phyloP scores from a whole-genome alignment of 2,113 vertebrate genomes.

The Eretmodus cyanostictus region DNA sequence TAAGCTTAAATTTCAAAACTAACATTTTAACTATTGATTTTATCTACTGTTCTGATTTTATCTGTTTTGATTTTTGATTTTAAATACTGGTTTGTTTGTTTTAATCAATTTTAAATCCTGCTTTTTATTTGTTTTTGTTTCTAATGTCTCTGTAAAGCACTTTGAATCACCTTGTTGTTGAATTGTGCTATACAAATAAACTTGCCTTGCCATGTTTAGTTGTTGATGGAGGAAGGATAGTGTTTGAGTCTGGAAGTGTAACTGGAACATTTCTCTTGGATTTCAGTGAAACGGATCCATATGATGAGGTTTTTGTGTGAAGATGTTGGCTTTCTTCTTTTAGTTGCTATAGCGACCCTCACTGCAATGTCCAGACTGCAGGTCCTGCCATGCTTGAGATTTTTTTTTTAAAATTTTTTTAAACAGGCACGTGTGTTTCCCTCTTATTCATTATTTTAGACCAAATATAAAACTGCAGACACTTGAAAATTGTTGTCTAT shows the following conservation, averaged over 20 bases:
- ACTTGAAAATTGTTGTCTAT: not conserved
- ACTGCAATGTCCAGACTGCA: not conserved
- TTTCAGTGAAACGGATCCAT: not conserved
- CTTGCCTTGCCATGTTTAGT: not conserved
- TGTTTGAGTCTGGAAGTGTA: not conserved
- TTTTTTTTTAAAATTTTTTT: not conserved
- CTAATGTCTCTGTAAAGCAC: too few species aligned
- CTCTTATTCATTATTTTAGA: not conserved
- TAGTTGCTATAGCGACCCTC: not conserved
- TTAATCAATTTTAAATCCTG: too few species aligned
- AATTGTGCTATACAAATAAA: accelerated
- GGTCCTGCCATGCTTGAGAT: not conserved
- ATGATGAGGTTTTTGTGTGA: not conserved
- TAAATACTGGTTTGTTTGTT: too few species aligned
- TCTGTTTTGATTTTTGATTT: too few species aligned
- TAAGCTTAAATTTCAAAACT: too few species aligned
- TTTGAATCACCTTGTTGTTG: too few species aligned
- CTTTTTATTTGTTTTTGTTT: too few species aligned
- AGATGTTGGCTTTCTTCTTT: not conserved
- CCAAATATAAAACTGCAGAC: not conserved
- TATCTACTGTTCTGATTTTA: too few species aligned
- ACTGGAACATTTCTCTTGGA: not conserved
- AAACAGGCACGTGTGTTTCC: not conserved
- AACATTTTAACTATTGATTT: too few species aligned
- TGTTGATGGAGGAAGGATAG: not conserved